Evolutionary conservation across 2,888 invertebrate genomes (phyloP).

Genomic region (Nomada fabriciana): DNA sequence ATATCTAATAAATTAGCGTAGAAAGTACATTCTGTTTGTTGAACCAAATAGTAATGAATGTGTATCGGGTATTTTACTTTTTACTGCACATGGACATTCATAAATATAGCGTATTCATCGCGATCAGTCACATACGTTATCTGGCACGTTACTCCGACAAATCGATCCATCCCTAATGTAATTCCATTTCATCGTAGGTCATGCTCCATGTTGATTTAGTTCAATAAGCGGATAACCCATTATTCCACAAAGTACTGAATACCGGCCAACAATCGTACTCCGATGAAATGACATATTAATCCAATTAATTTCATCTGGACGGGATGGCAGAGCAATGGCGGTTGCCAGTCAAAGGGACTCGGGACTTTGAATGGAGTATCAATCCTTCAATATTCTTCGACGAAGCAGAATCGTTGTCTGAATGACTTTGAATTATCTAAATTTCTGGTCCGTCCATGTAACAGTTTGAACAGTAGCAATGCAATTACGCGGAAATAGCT

Average conservation of each 20-base stretch:
- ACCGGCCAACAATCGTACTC: conserved; percentile 13
- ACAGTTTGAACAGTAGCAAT: neutral
- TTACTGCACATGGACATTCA: too few species aligned
- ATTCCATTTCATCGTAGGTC: conserved; percentile 47
- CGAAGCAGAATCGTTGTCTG: neutral
- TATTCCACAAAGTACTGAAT: conserved; percentile 49
- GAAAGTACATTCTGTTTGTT: too few species aligned
- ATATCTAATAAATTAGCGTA: too few species aligned
- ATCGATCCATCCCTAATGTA: conserved; percentile 56
- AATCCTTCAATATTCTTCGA: neutral
- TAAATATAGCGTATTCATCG: conserved; percentile 7
- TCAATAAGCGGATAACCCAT: conserved; percentile 46
- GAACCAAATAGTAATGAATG: neutral
- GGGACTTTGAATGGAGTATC: neutral
- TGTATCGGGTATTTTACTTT: neutral
- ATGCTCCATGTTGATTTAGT: conserved; percentile 48
- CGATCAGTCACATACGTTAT: neutral
- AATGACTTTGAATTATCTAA: neutral
- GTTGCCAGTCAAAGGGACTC: neutral
- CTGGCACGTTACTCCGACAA: conserved; percentile 7
- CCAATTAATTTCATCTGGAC: conserved; percentile 42
- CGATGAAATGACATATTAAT: conserved; percentile 44
- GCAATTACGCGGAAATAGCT: conserved; percentile 11
- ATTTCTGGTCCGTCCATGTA: neutral
- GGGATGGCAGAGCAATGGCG: too few species aligned